Base-by-base conservation (phyloP, 2,888 invertebrate genomes). In the Rapana venosa region DNA sequence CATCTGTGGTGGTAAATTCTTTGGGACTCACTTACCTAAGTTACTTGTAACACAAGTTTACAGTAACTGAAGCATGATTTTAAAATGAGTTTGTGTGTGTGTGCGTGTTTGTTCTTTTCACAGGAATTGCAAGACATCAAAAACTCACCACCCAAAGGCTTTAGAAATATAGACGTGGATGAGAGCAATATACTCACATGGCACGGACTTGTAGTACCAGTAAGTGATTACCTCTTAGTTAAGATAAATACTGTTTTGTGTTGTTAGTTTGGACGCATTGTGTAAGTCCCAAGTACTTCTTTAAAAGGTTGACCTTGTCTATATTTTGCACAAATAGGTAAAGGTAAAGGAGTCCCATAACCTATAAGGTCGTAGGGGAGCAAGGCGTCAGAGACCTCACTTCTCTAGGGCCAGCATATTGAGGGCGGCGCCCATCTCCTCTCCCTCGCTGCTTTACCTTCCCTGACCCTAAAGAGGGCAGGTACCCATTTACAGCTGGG, bases 181-280 rank as follows among this genome's bases (percentile, higher is more conserved):
- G 91, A 91, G n/a, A 89, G 90, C 26, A 91, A 91, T 88, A 90
- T 91, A 70, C 91, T 91, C 8, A 81, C 84, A 36, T 91, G 91
- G 91, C 85, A 87, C 47, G 90, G 90, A 61, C 58, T 91, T 70
- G 77, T 91, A 66, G 89, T 90, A 56, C 90, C 91, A n/a, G 91
- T 91, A 70, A 74, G 90, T 90, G 22, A 36, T 36, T 79, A n/a
- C 26, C 30, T n/a, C 13, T 77, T 6, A n/a, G 26, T 22, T 22
- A 77, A 30, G 77, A 30, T 77, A 77, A 30, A n/a, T n/a, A 77
- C 30, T n/a, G 30, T 74, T 11, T 11, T 26, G 4, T 30, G 26
- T 74, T 30, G 26, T n/a, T 17, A 11, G 5, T 74, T 13, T 30
- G 74, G 8, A n/a, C 5, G 35, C 32, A 35, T 79, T 1, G 35